Base-by-base conservation (phyloP, 2,113 vertebrate genomes). In the Ramphastos sulfuratus region DNA sequence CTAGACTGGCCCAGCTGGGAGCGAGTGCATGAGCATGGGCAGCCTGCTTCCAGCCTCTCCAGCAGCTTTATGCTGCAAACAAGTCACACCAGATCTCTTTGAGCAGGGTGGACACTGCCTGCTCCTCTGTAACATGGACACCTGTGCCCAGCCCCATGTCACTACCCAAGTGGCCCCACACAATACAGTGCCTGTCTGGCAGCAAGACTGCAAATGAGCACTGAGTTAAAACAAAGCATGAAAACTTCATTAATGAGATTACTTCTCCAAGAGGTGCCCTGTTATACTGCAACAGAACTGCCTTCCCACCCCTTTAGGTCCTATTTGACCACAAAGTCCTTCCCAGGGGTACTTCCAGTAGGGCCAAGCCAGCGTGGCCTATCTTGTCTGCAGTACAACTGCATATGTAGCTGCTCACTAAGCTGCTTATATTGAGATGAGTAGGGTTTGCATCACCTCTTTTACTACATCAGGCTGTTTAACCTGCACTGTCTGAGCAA, bases 1-100 rank as follows among this genome's bases (percentile, higher is more conserved):
- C 21, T 1, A 1, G 27, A 54, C 71, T 93, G 86, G 86, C 73
- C 76, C 0, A 0, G 48, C 63, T 81, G 55, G 16, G 25, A 75
- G 54, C 0, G 5, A 74, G 14, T 0, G 1, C 7, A 8, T 3
- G 2, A 81, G 81, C 65, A 35, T 0, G 1, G 37, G 27, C 80
- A 90, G 71, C 39, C 44, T 37, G 31, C 25, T 59, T 31, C 28
- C 76, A 91, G 69, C 21, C 42, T 72, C 71, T 81, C 52, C 64
- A 44, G 64, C 64, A 44, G 64, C 39, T 66, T 19, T n/a, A 37
- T 2, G 2, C 76, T 54, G 48, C 70, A 81, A 71, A 74, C 37
- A 48, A 83, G n/a, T 56, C 69, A 76, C 52, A 46, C 4, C 69
- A 71, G 37, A 37, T 46, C 60, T 60, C 46, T 69, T 9, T 23